phyloP scores from a whole-genome alignment of 2,113 vertebrate genomes.

The Andinoacara biseriatus region DNA sequence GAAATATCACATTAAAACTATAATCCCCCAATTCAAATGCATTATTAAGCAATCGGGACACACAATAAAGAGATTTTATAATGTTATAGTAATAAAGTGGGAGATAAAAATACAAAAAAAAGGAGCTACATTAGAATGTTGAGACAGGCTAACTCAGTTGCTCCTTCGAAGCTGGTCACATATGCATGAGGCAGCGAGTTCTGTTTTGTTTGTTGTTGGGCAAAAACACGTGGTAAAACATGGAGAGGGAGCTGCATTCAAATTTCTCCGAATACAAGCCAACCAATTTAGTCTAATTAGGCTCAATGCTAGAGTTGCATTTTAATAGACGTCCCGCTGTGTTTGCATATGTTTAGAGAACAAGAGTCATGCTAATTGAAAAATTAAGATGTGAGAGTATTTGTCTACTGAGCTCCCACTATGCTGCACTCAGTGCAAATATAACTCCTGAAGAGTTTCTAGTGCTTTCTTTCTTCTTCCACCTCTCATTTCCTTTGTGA shows the following conservation, averaged over 20 bases:
- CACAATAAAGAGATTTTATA: constrained; percentile 21
- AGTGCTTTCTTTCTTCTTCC: constrained; percentile 10
- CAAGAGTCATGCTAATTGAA: constrained; percentile 84
- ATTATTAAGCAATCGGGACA: constrained; percentile 35
- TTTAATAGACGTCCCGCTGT: constrained; percentile 81
- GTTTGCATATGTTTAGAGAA: constrained; percentile 85
- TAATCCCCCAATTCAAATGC: constrained; percentile 22
- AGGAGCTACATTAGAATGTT: neutral
- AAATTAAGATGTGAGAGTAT: constrained; percentile 82
- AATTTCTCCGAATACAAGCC: constrained; percentile 76
- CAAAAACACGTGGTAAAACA: constrained; percentile 60
- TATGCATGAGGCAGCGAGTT: constrained; percentile 48
- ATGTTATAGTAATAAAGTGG: constrained; percentile 6
- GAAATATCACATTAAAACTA: constrained; percentile 30
- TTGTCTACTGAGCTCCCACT: constrained; percentile 69
- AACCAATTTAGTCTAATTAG: constrained; percentile 83
- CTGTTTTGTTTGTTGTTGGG: constrained; percentile 68
- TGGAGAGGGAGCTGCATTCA: constrained; percentile 71
- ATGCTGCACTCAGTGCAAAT: constrained; percentile 65
- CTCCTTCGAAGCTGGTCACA: constrained; percentile 44
- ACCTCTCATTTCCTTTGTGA: neutral
- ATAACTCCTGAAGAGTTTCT: constrained; percentile 54
- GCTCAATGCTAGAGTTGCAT: constrained; percentile 81
- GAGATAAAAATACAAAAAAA: neutral
- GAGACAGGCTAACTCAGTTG: neutral